Percentiles rank a stretch among this genome's conserved stretches.
Conservation (phyloP, 2,888 invertebrate species). For the Anthoptus insignis region DNA sequence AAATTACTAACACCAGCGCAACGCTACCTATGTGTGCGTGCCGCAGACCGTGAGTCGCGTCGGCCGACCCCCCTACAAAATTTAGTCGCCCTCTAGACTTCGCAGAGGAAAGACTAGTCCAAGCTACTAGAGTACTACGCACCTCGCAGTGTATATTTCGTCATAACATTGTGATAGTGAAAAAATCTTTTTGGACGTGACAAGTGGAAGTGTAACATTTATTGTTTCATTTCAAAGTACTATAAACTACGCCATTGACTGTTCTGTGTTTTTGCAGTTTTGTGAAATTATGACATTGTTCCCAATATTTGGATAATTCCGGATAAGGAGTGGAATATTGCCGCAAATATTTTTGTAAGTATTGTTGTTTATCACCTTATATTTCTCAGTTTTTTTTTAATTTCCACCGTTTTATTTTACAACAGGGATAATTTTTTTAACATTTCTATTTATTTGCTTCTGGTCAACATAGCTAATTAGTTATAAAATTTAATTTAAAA, state of each 20-base stretch:
- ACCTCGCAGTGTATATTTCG: constrained; percentile 80
- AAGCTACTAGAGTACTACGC: constrained; percentile 65
- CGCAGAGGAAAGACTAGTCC: constrained; percentile 69
- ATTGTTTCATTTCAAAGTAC: constrained; percentile 62
- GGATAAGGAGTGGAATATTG: constrained; percentile 73
- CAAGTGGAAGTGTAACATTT: constrained; percentile 78
- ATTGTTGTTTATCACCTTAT: constrained; percentile 50
- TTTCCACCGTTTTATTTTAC: constrained; percentile 23
- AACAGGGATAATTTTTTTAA: too few species aligned
- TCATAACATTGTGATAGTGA: constrained; percentile 85
- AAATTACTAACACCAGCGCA: constrained; percentile 45
- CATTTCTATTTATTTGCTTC: too few species aligned
- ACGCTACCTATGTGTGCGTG: constrained; percentile 63
- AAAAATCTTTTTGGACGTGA: constrained; percentile 76
- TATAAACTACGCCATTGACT: constrained; percentile 70
- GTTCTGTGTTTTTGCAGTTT: constrained; percentile 64
- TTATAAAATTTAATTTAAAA: too few species aligned
- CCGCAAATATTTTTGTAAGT: constrained; percentile 87
- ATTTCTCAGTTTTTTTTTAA: constrained; percentile 41
- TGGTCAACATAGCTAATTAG: too few species aligned
- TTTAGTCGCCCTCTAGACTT: constrained; percentile 80
- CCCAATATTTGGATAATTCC: constrained; percentile 84
- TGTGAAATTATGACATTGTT: constrained; percentile 79
- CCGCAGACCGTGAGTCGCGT: constrained; percentile 69
- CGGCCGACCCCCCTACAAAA: constrained; percentile 83